Evolutionary conservation across 2,113 vertebrate species (phyloP).

Genomic region (Noturus placidus): DNA sequence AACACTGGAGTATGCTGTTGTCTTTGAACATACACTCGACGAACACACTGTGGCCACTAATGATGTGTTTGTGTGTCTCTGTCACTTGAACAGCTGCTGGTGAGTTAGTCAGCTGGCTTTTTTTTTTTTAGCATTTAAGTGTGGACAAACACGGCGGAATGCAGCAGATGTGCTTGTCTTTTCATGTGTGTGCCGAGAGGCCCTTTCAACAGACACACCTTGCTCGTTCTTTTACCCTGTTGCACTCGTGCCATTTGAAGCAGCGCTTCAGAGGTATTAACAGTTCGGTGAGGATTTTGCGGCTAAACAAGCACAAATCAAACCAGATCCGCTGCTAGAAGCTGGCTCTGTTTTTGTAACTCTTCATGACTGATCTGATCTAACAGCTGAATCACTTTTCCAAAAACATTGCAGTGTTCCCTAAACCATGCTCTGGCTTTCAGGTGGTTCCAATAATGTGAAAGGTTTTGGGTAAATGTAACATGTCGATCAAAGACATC

Average conservation of each 20-base stretch:
- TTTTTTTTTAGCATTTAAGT: constrained; percentile 39
- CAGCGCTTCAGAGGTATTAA: background rate
- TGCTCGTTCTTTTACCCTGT: background rate
- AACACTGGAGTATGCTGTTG: background rate
- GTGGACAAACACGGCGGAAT: constrained; percentile 41
- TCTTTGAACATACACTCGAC: constrained; percentile 15
- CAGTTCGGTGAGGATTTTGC: background rate
- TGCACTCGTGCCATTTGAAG: background rate
- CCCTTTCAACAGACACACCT: constrained; percentile 22
- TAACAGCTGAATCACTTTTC: background rate
- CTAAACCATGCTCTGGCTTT: background rate
- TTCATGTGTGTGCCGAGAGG: constrained; percentile 41
- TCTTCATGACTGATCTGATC: background rate
- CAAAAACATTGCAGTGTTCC: background rate
- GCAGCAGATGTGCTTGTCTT: constrained; percentile 43
- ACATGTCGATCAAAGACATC: background rate
- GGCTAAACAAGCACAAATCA: background rate
- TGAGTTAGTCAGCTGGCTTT: constrained; percentile 37
- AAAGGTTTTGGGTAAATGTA: background rate
- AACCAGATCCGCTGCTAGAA: background rate
- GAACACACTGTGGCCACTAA: constrained; percentile 14
- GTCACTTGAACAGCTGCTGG: constrained; percentile 41
- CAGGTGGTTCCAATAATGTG: background rate
- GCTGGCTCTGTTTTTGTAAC: background rate
- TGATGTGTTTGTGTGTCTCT: constrained; percentile 41